Evolutionary conservation across 1,140 invertebrate genomes (phyloP).

Genomic region (Trinorchestia longiramus): DNA sequence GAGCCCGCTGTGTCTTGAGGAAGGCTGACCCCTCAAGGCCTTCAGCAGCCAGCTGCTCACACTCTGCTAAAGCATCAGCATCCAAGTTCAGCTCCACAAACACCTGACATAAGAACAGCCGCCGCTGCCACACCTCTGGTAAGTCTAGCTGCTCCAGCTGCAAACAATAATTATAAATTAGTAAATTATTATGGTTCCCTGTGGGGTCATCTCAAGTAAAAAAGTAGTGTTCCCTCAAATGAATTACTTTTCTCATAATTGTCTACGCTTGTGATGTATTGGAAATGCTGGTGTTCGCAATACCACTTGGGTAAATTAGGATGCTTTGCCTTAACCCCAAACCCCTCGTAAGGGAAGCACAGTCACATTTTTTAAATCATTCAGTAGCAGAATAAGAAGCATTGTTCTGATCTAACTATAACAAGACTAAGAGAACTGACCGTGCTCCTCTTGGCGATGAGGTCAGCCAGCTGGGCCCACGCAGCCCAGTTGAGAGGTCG

Average conservation of each 20-base stretch:
- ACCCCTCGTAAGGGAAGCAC: no score
- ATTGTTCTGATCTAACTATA: not conserved
- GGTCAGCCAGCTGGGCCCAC: slow-evolving; percentile 90
- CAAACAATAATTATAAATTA: slow-evolving; percentile 61
- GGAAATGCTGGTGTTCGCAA: no score
- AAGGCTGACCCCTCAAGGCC: not conserved
- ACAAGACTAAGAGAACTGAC: not conserved
- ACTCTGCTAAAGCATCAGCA: slow-evolving; percentile 83
- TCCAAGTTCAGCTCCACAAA: slow-evolving; percentile 91
- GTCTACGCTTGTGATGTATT: no score
- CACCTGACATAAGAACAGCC: slow-evolving; percentile 69
- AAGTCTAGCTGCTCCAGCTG: slow-evolving; percentile 66
- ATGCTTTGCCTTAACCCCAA: no score
- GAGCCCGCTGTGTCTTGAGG: slow-evolving; percentile 39
- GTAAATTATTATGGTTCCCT: not conserved
- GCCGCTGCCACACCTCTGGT: slow-evolving; percentile 56
- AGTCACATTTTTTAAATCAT: no score
- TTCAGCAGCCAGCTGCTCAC: not conserved
- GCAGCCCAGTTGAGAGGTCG: slow-evolving; percentile 91
- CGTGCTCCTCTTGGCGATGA: slow-evolving; percentile 82
- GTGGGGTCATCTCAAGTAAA: no score
- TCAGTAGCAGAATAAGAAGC: not conserved
- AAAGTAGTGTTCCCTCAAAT: no score
- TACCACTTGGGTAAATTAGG: no score
- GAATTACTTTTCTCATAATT: no score